phyloP scores from a whole-genome alignment of 2,888 invertebrate species.

The Arenicola marina region DNA sequence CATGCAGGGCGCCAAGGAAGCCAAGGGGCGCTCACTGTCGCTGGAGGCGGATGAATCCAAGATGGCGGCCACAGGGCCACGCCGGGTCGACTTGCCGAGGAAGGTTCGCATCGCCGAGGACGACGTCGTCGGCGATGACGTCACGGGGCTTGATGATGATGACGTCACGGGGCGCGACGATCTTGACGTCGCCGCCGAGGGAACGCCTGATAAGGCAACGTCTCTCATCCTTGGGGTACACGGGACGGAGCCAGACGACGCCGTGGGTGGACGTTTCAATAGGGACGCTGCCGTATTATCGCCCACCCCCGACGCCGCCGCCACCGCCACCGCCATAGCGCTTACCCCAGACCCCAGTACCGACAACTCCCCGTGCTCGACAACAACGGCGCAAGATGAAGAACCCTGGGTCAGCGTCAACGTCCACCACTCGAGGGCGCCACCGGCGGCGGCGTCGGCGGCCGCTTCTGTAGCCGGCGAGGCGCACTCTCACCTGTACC shows the following conservation, averaged over 20 bases:
- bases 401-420: background rate
- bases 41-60: background rate
- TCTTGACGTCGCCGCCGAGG: background rate
- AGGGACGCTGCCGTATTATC: background rate
- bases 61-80: background rate
- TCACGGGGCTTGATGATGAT: background rate
- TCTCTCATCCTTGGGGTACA: no score
- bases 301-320: background rate
- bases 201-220: no score
- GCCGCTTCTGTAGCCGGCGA: background rate
- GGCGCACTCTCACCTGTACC: constrained; percentile 1
- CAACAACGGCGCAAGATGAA: background rate
- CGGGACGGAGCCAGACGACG: no score
- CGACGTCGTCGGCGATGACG: background rate
- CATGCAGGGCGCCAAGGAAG: background rate
- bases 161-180: background rate
- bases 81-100: background rate
- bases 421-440: background rate
- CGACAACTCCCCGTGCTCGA: background rate
- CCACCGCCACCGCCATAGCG: background rate
- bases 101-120: background rate
- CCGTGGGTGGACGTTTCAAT: no score
- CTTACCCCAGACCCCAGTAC: no score
- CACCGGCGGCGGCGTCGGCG: background rate
- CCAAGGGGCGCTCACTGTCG: background rate